These are phyloP conservation scores for Lasioglossum marginatum DNA, from an alignment of 2,888 invertebrate genomes.

Conservation along the genomic window DNA sequence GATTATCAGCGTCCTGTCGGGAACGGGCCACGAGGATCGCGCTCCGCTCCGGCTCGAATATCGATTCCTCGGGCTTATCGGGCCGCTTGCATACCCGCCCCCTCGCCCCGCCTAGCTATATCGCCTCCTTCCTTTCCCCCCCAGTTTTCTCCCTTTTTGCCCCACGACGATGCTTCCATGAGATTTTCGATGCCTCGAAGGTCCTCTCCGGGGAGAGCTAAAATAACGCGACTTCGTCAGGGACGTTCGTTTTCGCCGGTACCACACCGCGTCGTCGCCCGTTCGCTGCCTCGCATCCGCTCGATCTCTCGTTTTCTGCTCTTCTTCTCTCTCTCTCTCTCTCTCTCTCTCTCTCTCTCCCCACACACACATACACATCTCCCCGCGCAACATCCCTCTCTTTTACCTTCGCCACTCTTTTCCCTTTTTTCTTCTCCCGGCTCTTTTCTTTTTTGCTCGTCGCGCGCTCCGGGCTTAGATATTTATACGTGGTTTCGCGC, in stretches of 20 bases:
- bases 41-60: constrained; percentile 56
- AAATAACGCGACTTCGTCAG: constrained; percentile 70
- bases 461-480: constrained; percentile 45
- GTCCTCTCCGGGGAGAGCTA: constrained; percentile 68
- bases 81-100: constrained; percentile 62
- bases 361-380: not conserved
- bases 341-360: not conserved
- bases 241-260: constrained; percentile 60
- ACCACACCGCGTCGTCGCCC: constrained; percentile 15
- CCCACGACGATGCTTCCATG: constrained; percentile 61
- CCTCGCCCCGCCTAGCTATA: constrained; percentile 23
- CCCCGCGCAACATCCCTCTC: not conserved
- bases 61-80: constrained; percentile 71
- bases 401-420: not conserved
- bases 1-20: constrained; percentile 65
- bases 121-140: constrained; percentile 9
- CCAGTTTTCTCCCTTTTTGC: constrained; percentile 23
- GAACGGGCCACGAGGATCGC: constrained; percentile 66
- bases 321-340: not conserved
- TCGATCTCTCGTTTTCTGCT: constrained; percentile 15
- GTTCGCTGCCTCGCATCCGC: not conserved
- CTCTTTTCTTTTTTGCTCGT: constrained; percentile 27
- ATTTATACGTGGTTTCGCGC: constrained; percentile 51
- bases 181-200: constrained; percentile 64
- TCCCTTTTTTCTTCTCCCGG: not conserved